Conservation (phyloP, 2,797 vertebrate genomes). For the Yasuhikotakia modesta region DNA sequence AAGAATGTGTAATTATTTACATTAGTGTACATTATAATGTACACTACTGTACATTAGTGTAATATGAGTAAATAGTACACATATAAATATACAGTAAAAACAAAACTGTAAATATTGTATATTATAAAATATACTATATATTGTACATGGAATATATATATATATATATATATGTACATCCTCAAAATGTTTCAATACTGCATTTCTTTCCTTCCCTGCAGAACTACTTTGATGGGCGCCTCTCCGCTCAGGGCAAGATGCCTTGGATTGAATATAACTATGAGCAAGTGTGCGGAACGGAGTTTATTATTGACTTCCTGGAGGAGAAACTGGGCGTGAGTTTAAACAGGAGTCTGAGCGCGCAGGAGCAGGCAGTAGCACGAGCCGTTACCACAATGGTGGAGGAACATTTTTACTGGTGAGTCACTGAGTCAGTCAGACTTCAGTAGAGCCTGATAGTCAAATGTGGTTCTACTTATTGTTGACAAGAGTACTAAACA, state of each 20-base stretch:
- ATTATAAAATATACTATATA: neutral
- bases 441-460: neutral
- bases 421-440: slow-evolving; percentile 61
- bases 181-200: no score
- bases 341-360: slow-evolving; percentile 90
- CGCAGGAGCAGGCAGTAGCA: slow-evolving; percentile 89
- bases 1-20: no score
- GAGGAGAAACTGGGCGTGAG: slow-evolving; percentile 96
- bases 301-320: slow-evolving; percentile 97
- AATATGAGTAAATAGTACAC: no score
- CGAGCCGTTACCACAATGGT: slow-evolving; percentile 94
- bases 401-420: slow-evolving; percentile 98
- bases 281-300: slow-evolving; percentile 90
- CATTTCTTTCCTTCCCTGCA: slow-evolving; percentile 63
- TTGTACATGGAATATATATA: no score
- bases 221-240: slow-evolving; percentile 97
- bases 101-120: no score
- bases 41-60: no score
- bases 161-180: no score
- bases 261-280: slow-evolving; percentile 99
- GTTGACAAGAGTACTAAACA: no score
- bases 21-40: no score
- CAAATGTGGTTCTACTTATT: neutral
- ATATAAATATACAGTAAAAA: no score
- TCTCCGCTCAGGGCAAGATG: slow-evolving; percentile 98